These are phyloP conservation scores for Tiliacea citrago DNA, from an alignment of 2,888 invertebrate genomes.

Conservation along the genomic window DNA sequence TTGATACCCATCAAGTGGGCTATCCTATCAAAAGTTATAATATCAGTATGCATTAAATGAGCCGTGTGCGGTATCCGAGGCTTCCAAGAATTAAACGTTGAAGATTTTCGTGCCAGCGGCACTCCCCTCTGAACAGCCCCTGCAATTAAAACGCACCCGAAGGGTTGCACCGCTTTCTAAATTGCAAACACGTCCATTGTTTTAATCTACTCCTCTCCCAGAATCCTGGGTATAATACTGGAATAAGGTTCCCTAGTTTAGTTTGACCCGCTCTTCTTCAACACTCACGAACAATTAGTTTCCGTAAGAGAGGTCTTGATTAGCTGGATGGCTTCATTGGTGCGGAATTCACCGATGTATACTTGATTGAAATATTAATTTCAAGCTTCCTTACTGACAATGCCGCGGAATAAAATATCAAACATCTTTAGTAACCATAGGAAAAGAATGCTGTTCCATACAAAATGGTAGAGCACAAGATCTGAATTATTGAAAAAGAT, in stretches of 20 bases:
- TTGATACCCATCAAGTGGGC: conserved; percentile 50
- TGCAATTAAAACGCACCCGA: conserved; percentile 89
- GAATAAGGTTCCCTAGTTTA: conserved; percentile 76
- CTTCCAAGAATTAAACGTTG: conserved; percentile 78
- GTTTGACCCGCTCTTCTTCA: conserved; percentile 67
- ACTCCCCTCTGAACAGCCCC: conserved; percentile 76
- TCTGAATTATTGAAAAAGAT: neutral
- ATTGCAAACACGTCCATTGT: conserved; percentile 90
- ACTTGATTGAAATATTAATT: conserved; percentile 85
- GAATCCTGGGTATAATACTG: conserved; percentile 83
- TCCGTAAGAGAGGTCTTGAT: conserved; percentile 66
- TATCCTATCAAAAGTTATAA: conserved; percentile 69
- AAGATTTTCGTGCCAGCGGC: conserved; percentile 77
- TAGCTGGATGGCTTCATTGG: conserved; percentile 71
- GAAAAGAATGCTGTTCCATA: neutral
- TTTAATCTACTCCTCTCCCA: conserved; percentile 85
- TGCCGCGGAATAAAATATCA: conserved; percentile 37
- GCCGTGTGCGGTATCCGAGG: conserved; percentile 72
- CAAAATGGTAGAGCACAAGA: neutral
- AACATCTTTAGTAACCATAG: conserved; percentile 1
- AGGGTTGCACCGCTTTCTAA: conserved; percentile 88
- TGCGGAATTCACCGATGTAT: conserved; percentile 76
- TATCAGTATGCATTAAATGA: conserved; percentile 80
- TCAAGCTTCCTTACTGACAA: conserved; percentile 71
- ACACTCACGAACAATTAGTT: conserved; percentile 50